Evolutionary conservation across 2,797 vertebrate genomes (phyloP), one percentile per base, ranked within the genome.

Genomic region (Crax fasciolata): DNA sequence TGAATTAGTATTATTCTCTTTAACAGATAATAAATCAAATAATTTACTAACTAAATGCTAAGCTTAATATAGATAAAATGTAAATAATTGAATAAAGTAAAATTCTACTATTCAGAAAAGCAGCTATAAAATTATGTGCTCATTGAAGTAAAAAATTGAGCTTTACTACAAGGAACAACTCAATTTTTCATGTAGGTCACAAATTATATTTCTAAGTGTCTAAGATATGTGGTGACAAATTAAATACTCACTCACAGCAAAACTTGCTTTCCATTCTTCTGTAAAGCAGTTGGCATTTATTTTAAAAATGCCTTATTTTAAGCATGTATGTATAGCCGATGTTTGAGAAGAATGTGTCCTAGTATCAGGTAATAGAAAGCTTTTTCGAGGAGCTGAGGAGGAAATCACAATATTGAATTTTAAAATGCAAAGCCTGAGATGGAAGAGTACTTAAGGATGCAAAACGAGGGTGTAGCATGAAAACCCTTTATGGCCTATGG

Each of bases 71-170:
- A 74, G 54, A 70, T 30, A 65, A 78, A 51, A 87, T 24, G n/a
- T 86, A 84, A 86, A 81, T 78, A 77, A 91, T 63, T 74, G 30
- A 87, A 32, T 66, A 52, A 87, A 85, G 16, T 54, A n/a, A n/a
- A 77, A 84, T 62, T 51, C 67, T 71, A 41, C 87, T 94, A 73
- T 89, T 93, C 59, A 70, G 68, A 63, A 88, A 87, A 77, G 23
- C 55, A 89, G 74, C 28, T 65, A 61, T 43, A 68, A 83, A 75
- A 94, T 93, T 78, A 85, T 39, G 51, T 39, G 55, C 46, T 92
- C 66, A 89, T 81, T 89, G 73, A 93, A 95, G 82, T 86, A 92
- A 91, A 95, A 93, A 95, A 92, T 48, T 58, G 89, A 86, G 66
- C 54, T 92, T 91, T 89, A 43, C 49, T 91, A 72, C 32, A 51